These are phyloP conservation scores for Eupithecia pulchellata DNA, from an alignment of 2,888 invertebrate genomes.

Conservation along the genomic window DNA sequence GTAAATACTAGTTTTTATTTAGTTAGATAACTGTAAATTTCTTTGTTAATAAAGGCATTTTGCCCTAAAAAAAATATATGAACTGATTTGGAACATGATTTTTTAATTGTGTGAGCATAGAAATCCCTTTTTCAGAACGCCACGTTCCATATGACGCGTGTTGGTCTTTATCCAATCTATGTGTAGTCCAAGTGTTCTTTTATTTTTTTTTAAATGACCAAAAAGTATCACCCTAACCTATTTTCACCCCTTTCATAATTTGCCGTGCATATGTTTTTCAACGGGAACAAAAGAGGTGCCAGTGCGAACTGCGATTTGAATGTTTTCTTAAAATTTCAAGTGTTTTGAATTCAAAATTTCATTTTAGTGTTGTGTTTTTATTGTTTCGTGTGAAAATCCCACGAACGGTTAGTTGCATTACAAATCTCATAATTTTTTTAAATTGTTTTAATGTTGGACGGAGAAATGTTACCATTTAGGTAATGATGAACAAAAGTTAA, in stretches of 20 bases:
- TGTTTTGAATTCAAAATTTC: conserved; percentile 50
- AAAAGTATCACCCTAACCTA: conserved; percentile 34
- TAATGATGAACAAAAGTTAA: too few species aligned
- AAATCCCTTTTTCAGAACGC: background rate
- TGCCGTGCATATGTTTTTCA: conserved; percentile 70
- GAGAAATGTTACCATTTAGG: too few species aligned
- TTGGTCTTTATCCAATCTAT: conserved; percentile 57
- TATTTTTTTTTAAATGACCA: conserved; percentile 52
- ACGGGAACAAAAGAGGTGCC: conserved; percentile 62
- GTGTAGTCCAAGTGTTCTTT: conserved; percentile 63
- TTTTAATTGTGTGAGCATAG: background rate
- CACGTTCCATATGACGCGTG: conserved; percentile 59
- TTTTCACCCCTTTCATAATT: conserved; percentile 55
- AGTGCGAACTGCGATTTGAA: conserved; percentile 56
- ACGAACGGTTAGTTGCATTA: conserved; percentile 38
- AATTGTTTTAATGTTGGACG: too few species aligned
- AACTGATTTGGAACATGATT: background rate
- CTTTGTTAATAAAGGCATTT: too few species aligned
- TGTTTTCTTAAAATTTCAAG: conserved; percentile 60
- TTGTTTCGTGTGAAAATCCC: conserved; percentile 48
- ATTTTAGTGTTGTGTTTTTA: conserved; percentile 45
- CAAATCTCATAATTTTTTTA: too few species aligned
- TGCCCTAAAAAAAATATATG: too few species aligned
- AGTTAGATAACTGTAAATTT: too few species aligned
- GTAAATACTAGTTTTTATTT: too few species aligned